These are phyloP conservation scores for Homarus gammarus DNA, from an alignment of 2,888 invertebrate species.

Conservation along the genomic window DNA sequence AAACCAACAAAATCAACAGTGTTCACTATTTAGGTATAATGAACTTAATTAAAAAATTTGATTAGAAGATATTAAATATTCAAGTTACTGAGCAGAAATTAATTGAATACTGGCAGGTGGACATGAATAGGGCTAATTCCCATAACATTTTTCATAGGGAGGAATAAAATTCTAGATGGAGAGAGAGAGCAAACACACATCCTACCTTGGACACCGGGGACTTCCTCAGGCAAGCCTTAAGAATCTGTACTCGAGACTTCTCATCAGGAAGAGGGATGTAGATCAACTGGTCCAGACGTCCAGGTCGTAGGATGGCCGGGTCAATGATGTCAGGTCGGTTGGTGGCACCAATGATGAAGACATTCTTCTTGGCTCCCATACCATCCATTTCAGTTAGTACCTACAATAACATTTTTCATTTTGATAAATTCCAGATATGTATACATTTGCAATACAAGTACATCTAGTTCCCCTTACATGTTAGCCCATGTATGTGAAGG, in stretches of 20 bases:
- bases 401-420: conserved; percentile 23
- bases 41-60: not conserved
- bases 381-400: conserved; percentile 99
- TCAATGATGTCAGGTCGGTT: conserved; percentile 98
- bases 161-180: not conserved
- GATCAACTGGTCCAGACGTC: conserved; percentile 98
- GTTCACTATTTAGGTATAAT: no score
- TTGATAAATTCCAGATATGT: no score
- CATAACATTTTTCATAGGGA: not conserved
- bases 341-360: conserved; percentile 98
- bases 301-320: conserved; percentile 98
- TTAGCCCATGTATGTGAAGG: no score
- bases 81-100: no score
- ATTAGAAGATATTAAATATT: not conserved
- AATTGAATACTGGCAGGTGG: no score
- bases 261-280: conserved; percentile 99
- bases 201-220: conserved; percentile 92
- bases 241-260: conserved; percentile 96
- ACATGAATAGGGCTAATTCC: no score
- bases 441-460: no score
- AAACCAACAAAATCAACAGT: no score
- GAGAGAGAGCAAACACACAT: not conserved
- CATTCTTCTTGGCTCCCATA: conserved; percentile 99
- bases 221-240: conserved; percentile 96
- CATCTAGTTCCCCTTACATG: no score